phyloP scores from a whole-genome alignment of 92 coral and sea anemone species.

The Zoanthus sansibaricus region DNA sequence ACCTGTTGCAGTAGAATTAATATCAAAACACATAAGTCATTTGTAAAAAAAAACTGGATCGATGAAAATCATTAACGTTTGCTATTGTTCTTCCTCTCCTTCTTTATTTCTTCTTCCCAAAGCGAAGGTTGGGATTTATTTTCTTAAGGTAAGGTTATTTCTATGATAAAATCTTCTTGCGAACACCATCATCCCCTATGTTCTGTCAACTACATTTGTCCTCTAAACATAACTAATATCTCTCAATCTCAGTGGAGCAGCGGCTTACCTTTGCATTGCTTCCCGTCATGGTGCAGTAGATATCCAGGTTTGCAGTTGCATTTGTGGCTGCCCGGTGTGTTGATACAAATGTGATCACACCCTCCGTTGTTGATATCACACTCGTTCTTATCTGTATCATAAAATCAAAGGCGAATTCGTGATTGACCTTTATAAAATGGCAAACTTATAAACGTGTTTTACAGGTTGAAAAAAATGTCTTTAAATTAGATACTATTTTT shows the following conservation, averaged over 20 bases:
- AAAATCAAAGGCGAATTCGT: not conserved
- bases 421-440: not conserved
- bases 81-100: too few relatives aligned
- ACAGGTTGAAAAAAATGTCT: too few relatives aligned
- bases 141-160: too few relatives aligned
- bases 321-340: conserved; percentile 1
- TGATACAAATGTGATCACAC: conserved; percentile 2
- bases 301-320: conserved; percentile 28
- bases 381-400: not conserved
- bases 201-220: not conserved
- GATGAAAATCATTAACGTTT: too few relatives aligned
- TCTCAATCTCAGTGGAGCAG: not conserved
- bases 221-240: not conserved
- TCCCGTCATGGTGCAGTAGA: not conserved
- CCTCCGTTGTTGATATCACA: not conserved
- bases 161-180: not conserved
- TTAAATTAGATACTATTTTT: too few relatives aligned
- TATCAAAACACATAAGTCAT: too few relatives aligned
- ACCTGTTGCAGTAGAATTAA: too few relatives aligned
- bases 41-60: too few relatives aligned
- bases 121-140: too few relatives aligned
- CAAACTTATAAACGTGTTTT: not conserved
- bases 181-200: not conserved
- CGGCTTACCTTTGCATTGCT: not conserved
- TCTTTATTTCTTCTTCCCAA: too few relatives aligned